Percentiles rank a stretch among this genome's conserved stretches.
phyloP scores from a whole-genome alignment of 64 coral and sea anemone species.

The Montipora cactus region DNA sequence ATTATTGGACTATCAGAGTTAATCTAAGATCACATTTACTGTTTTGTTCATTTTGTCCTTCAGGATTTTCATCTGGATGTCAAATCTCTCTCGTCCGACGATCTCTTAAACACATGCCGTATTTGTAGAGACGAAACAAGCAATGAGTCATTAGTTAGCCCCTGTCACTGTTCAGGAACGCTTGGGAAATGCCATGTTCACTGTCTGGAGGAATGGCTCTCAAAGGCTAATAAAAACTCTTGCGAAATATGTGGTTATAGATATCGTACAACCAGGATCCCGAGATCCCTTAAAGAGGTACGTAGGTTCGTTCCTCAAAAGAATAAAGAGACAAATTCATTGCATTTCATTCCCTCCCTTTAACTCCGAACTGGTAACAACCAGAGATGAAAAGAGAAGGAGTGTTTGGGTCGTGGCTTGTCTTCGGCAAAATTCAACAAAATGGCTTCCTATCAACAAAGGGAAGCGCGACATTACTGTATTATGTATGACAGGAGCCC shows the following conservation, averaged over 20 bases:
- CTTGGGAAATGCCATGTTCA: constrained; percentile 74
- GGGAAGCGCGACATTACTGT: no score
- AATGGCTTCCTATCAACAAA: no score
- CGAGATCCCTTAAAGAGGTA: constrained; percentile 80
- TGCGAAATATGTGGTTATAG: constrained; percentile 87
- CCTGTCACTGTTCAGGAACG: constrained; percentile 80
- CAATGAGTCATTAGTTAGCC: constrained; percentile 66
- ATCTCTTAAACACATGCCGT: constrained; percentile 64
- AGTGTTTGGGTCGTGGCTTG: no score
- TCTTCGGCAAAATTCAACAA: no score
- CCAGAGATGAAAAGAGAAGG: no score
- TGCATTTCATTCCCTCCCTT: no score
- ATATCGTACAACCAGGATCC: constrained; percentile 65
- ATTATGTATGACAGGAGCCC: no score
- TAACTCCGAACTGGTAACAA: no score
- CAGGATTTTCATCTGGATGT: constrained; percentile 38
- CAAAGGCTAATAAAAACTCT: constrained; percentile 73
- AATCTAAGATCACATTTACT: neutral
- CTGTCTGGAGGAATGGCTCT: constrained; percentile 90
- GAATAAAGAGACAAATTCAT: neutral
- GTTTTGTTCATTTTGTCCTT: neutral
- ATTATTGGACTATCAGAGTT: no score
- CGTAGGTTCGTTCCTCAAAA: neutral
- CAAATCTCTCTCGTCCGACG: neutral
- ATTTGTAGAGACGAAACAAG: constrained; percentile 83